Base-by-base conservation (phyloP, 2,888 invertebrate genomes). In the Dugesia japonica region DNA sequence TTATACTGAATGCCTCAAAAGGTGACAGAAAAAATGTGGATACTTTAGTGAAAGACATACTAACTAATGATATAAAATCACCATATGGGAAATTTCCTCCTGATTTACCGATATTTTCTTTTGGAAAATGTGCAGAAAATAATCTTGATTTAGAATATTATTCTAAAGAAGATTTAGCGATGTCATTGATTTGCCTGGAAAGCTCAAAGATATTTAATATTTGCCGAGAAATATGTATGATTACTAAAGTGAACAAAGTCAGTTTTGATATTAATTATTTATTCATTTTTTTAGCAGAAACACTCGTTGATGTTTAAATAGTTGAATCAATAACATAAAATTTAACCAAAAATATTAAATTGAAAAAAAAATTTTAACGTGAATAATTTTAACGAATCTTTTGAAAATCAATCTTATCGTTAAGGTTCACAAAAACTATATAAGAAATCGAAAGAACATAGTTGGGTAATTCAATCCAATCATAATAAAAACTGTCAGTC, bases 81-180 rank as follows among this genome's bases (percentile, higher is more conserved):
- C 72, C 72, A 72, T 72, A 72, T 31, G 72, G 72, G 13, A 27
- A 20, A 27, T 72, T 72, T 72, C 72, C 72, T 1, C 27, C 28
- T 27, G 28, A 72, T 7, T n/a, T 72, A 27, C 72, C 72, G 23
- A 13, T 72, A 7, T 72, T 72, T 31, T 23, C 72, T 13, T 72
- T 72, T 72, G 72, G 72, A n/a, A 72, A 72, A 28, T 17, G 17
- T 17, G 72, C 28, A 28, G 72, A 72, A 28, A n/a, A 72, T 9
- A 28, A 23, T n/a, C 1, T n/a, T 7, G 28, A 72, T 20, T 23
- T 72, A n/a, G 9, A 72, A 23, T 7, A 26, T 26, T 72, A 26
- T 31, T n/a, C 27, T 17, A 72, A 72, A 20, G 28, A 72, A 1
- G 72, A 72, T 72, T 26, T 26, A 72, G 72, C 72, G 1, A 28